Base-by-base conservation (phyloP, 2,113 vertebrate species). In the Dipodomys ordii region DNA sequence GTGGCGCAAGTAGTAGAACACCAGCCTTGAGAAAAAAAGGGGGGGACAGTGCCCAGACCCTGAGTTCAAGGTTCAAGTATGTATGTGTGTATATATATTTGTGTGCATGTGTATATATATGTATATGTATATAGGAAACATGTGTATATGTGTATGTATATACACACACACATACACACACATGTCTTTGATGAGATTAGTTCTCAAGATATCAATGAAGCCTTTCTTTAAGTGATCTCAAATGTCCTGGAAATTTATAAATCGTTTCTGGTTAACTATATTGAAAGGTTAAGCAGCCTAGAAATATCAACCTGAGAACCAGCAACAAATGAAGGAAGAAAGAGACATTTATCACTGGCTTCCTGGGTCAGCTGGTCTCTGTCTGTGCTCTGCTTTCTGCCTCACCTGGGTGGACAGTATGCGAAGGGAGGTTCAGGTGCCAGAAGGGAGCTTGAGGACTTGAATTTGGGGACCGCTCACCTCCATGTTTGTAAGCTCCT, bases 281-380 rank as follows among this genome's bases (percentile, higher is more conserved):
- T 3, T 6, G 6, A 39, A 13, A 7, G 2, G 3, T n/a, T 60
- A 22, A 67, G 1, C 4, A 3, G 6, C 0, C 4, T 15, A 2
- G 3, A 13, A 15, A 4, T n/a, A 10, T 28, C 32, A 12, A 28
- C 1, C 20, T 1, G 16, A 19, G 22, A 76, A 18, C 19, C 32
- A 53, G n/a, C n/a, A 9, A 1, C 0, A 65, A 32, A n/a, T 67
- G 23, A 60, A 10, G 6, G 13, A 6, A 20, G 12, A 44, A 83
- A 27, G 22, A 71, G 39, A 0, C 32, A 27, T 0, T 8, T 4
- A 1, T 23, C 23, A 44, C 7, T 27, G 46, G 8, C 6, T 32
- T 28, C 18, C 0, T 7, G 65, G 64, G 44, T 27, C 6, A 13
- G 65, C 19, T 4, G 12, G 16, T 85, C 68, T 49, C 11, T 22